Percentiles rank a stretch among this genome's conserved stretches.
Conservation (phyloP, 2,797 vertebrate genomes). For the Oryzias sinensis region DNA sequence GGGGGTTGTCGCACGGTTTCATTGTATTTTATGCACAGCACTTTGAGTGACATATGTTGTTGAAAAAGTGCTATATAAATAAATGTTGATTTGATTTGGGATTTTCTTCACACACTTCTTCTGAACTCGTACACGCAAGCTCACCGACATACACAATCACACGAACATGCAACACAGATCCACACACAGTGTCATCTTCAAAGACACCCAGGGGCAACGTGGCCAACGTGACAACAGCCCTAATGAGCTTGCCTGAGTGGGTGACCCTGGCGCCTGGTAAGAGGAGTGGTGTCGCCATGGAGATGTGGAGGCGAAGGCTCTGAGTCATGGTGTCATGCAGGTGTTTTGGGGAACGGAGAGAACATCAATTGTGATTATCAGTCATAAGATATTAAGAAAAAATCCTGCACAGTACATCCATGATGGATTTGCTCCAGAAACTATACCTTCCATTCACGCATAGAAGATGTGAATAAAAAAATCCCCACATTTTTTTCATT, state of each 20-base stretch:
- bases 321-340: slow-evolving; percentile 65
- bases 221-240: slow-evolving; percentile 65
- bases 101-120: slow-evolving; percentile 35
- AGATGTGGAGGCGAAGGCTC: slow-evolving; percentile 50
- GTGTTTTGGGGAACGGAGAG: slow-evolving; percentile 47
- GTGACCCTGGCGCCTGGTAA: slow-evolving; percentile 65
- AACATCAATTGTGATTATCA: slow-evolving; percentile 23
- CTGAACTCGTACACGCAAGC: background rate
- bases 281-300: slow-evolving; percentile 66
- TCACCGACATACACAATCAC: slow-evolving; percentile 9
- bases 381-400: background rate
- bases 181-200: slow-evolving; percentile 62
- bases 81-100: too few relatives aligned
- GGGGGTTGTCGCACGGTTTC: too few relatives aligned
- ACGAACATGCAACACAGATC: slow-evolving; percentile 19
- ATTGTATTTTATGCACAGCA: too few relatives aligned
- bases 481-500: background rate
- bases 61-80: too few relatives aligned
- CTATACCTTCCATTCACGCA: background rate
- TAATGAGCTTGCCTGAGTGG: slow-evolving; percentile 69
- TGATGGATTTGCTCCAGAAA: background rate
- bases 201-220: slow-evolving; percentile 59
- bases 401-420: too few relatives aligned
- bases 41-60: too few relatives aligned
- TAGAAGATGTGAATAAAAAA: background rate